Evolutionary conservation across 2,113 vertebrate species (phyloP).

Genomic region (Passer montanus): DNA sequence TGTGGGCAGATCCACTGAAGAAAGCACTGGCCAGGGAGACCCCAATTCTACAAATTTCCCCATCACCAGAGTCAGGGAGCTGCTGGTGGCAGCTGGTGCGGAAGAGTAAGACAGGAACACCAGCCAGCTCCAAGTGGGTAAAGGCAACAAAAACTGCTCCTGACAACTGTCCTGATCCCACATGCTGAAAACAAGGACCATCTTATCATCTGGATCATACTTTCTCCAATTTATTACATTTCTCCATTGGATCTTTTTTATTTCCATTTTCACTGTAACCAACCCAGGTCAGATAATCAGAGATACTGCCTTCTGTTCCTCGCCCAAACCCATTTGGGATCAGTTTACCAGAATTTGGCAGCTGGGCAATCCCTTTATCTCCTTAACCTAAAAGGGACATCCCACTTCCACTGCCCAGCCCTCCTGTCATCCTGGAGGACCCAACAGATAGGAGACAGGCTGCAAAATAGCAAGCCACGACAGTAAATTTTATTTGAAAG

Average conservation of each 20-base stretch:
- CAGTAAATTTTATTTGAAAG: slow-evolving; percentile 15
- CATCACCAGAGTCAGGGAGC: not conserved
- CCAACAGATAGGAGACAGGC: not conserved
- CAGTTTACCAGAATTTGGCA: not conserved
- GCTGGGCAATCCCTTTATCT: not conserved
- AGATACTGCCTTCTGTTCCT: not conserved
- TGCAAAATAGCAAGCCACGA: not conserved
- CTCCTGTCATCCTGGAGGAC: not conserved
- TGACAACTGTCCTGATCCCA: not conserved
- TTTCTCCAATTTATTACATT: not conserved
- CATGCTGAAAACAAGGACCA: fast-evolving
- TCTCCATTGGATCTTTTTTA: not conserved
- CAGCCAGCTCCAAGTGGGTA: not conserved
- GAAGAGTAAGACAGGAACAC: not conserved
- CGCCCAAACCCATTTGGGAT: not conserved
- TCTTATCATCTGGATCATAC: not conserved
- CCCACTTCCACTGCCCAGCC: not conserved
- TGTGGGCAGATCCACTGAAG: not conserved
- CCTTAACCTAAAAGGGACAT: not conserved
- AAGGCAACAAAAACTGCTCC: not conserved
- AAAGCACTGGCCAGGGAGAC: not conserved
- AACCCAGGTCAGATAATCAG: not conserved
- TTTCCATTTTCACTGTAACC: not conserved
- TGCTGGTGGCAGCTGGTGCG: not conserved
- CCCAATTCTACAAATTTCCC: not conserved